Evolutionary conservation across 2,797 vertebrate genomes (phyloP).

Genomic region (Hippopotamyrus pictus): DNA sequence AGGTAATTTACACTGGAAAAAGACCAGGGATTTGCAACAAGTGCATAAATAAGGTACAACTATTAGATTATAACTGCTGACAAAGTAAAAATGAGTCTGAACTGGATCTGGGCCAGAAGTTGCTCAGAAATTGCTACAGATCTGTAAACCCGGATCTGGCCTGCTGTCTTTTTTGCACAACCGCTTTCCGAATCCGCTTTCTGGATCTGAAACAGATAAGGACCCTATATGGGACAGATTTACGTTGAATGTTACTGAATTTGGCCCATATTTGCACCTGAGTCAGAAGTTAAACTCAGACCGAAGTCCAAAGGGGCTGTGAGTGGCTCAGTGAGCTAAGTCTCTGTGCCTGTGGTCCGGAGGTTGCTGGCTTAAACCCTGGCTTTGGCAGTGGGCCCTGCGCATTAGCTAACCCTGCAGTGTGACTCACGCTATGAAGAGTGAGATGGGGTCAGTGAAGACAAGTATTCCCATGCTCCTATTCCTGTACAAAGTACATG

Average conservation of each 20-base stretch:
- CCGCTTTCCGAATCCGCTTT: background rate
- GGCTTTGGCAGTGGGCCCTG: background rate
- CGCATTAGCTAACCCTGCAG: background rate
- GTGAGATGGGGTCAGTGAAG: background rate
- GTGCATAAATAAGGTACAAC: background rate
- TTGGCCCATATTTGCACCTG: background rate
- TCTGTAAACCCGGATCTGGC: background rate
- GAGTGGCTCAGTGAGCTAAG: background rate
- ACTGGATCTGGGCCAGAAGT: background rate
- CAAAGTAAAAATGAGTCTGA: background rate
- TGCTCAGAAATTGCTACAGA: background rate
- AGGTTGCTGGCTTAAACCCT: background rate
- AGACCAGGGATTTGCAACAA: background rate
- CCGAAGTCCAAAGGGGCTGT: background rate
- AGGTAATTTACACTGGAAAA: background rate
- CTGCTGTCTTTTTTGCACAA: background rate
- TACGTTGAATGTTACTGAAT: background rate
- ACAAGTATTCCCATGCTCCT: background rate
- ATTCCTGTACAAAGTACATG: background rate
- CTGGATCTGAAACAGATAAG: background rate
- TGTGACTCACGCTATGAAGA: background rate
- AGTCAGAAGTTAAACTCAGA: background rate
- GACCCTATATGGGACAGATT: background rate
- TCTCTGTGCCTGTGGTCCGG: background rate
- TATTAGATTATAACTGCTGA: background rate